A percentile compares a stretch with the other conserved stretches of the same genome.
These are phyloP conservation scores for Meloidogyne floridensis DNA, from an alignment of 1,140 invertebrate genomes.

Conservation along the genomic window DNA sequence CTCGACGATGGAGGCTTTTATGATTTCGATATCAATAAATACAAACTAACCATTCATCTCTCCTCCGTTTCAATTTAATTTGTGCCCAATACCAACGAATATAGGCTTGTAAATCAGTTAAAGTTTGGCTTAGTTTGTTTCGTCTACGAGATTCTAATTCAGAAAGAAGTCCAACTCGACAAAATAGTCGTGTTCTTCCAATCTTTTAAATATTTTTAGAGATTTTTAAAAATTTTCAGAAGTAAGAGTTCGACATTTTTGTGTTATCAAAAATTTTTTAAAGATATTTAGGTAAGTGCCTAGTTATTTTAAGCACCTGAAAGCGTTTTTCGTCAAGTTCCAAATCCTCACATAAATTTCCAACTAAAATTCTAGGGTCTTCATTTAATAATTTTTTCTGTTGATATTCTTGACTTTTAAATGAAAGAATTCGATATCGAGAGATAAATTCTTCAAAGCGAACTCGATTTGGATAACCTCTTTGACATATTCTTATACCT, in stretches of 20 bases:
- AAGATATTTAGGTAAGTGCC: too few species aligned
- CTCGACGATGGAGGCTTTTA: too few species aligned
- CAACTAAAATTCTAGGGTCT: conserved; percentile 25
- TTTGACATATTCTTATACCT: conserved; percentile 89
- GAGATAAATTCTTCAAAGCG: conserved; percentile 86
- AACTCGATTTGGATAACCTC: conserved; percentile 90
- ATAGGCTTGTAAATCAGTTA: conserved; percentile 51
- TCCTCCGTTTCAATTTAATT: conserved; percentile 21
- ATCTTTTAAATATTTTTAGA: conserved; percentile 25
- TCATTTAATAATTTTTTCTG: neutral
- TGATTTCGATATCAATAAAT: too few species aligned
- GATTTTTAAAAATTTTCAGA: too few species aligned
- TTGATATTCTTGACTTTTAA: neutral
- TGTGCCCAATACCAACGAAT: conserved; percentile 51
- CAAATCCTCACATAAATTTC: conserved; percentile 34
- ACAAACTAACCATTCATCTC: conserved; percentile 43
- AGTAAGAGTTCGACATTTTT: too few species aligned
- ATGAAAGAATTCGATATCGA: conserved; percentile 66
- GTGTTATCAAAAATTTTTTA: too few species aligned
- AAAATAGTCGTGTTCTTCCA: conserved; percentile 59
- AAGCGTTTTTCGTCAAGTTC: conserved; percentile 42
- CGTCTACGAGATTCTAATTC: conserved; percentile 53
- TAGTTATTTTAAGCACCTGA: neutral
- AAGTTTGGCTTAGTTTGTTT: conserved; percentile 36
- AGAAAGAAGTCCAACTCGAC: conserved; percentile 57